Evolutionary conservation across 2,888 invertebrate genomes (phyloP).

Genomic region (Tachystola acroxantha): DNA sequence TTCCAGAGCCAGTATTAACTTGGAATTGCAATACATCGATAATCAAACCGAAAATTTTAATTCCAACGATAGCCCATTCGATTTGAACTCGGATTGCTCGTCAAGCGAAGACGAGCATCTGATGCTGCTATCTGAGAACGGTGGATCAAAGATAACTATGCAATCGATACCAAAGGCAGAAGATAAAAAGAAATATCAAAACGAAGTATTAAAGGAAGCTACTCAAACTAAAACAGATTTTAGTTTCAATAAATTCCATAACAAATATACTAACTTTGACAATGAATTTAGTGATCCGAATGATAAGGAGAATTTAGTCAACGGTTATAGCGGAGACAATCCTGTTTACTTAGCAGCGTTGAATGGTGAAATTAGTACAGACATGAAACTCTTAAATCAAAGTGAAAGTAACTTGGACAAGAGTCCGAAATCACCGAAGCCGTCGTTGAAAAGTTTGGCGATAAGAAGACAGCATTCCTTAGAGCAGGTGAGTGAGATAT

Average conservation of each 20-base stretch:
- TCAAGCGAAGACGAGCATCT: constrained; percentile 72
- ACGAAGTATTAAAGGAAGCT: constrained; percentile 61
- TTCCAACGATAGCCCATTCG: constrained; percentile 44
- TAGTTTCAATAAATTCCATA: constrained; percentile 55
- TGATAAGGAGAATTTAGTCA: constrained; percentile 60
- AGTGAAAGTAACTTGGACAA: constrained; percentile 28
- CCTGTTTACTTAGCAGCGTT: constrained; percentile 64
- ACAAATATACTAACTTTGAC: constrained; percentile 66
- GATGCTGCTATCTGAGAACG: constrained; percentile 66
- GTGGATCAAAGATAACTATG: constrained; percentile 70
- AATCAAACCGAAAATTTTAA: constrained; percentile 42
- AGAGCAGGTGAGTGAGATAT: constrained; percentile 87
- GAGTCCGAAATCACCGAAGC: constrained; percentile 52
- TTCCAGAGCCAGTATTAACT: constrained; percentile 58
- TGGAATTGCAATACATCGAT: constrained; percentile 63
- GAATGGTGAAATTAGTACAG: constrained; percentile 54
- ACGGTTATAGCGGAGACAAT: constrained; percentile 59
- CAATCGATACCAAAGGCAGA: constrained; percentile 43
- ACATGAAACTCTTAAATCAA: constrained; percentile 32
- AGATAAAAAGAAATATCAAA: constrained; percentile 43
- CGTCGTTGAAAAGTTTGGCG: constrained; percentile 43
- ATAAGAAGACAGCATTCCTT: constrained; percentile 82
- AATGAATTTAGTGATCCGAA: constrained; percentile 70
- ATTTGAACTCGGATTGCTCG: constrained; percentile 61
- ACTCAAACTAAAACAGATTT: constrained; percentile 55